Evolutionary conservation across 2,888 invertebrate species (phyloP).

Genomic region (Serrognathus titanus): DNA sequence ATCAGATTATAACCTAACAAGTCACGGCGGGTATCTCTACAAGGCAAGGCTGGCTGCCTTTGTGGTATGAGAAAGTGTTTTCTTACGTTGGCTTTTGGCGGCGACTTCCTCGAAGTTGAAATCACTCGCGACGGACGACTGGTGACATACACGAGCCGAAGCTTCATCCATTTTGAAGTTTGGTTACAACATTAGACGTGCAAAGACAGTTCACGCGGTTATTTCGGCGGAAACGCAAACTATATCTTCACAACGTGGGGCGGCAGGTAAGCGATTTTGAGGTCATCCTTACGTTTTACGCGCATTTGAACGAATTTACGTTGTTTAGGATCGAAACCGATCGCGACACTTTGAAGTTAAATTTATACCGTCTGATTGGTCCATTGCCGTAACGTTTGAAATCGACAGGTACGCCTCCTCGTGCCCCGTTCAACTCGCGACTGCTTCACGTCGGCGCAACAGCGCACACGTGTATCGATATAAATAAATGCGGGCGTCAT

Average conservation of each 20-base stretch:
- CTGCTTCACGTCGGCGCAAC: neutral
- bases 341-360: slow-evolving; percentile 45
- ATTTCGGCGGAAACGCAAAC: neutral
- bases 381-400: slow-evolving; percentile 28
- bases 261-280: slow-evolving; percentile 20
- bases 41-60: neutral
- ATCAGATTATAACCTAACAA: slow-evolving; percentile 25
- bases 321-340: slow-evolving; percentile 32
- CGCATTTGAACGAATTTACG: slow-evolving; percentile 33
- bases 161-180: slow-evolving; percentile 49
- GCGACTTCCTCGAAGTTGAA: slow-evolving; percentile 43
- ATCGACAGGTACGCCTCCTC: slow-evolving; percentile 32
- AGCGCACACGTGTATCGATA: neutral
- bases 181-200: slow-evolving; percentile 30
- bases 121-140: slow-evolving; percentile 47
- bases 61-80: neutral
- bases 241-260: slow-evolving; percentile 4
- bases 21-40: slow-evolving; percentile 8
- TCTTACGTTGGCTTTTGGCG: slow-evolving; percentile 42
- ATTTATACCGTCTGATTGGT: slow-evolving; percentile 42
- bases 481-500: neutral
- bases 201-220: slow-evolving; percentile 20
- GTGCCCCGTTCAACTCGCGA: neutral
- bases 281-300: slow-evolving; percentile 28
- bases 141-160: slow-evolving; percentile 45